Evolutionary conservation across 2,797 vertebrate species (phyloP), one percentile per base, ranked within the genome.

Genomic region (Varecia variegata): DNA sequence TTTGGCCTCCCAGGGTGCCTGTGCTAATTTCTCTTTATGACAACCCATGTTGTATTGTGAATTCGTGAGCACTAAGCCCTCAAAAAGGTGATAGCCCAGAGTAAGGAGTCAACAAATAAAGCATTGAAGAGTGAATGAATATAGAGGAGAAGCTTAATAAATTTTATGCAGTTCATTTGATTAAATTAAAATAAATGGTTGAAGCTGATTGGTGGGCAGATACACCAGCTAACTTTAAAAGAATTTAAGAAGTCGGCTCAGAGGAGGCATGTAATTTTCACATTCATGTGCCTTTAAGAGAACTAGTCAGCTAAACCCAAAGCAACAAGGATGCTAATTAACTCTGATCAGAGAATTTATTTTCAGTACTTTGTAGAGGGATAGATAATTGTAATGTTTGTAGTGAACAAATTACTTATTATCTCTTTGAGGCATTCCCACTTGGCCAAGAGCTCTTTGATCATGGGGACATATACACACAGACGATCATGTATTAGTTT

Each of bases 361-460:
- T 97, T 96, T 87, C 95, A 94, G 95, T 83, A 84, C 97, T 98
- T 97, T 97, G 97, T 94, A 96, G 93, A 95, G 83, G 94, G 88
- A 90, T 93, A 94, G 97, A 96, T 97, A 97, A 97, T 97, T 97
- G 97, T 97, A 97, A 97, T 97, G 97, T 97, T 97, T 97, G 96
- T 89, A 93, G 95, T 91, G 97, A 97, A 97, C 97, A 97, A 98
- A 98, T 98, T 97, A 97, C 97, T 96, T 97, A 97, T 96, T 97
- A 98, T 97, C 97, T 98, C 96, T 97, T 85, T 96, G 89, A 95
- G 96, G 83, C 93, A 96, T 95, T 97, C 97, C 87, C 94, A 70
- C 80, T 97, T 95, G 95, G 96, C 93, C 93, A 92, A 85, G 92
- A 93, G 71, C 93, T 93, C 97, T 98, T 98, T 98, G 97, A 98